Conservation (phyloP, 2,888 invertebrate species). For the Drosophila stalkeri region DNA sequence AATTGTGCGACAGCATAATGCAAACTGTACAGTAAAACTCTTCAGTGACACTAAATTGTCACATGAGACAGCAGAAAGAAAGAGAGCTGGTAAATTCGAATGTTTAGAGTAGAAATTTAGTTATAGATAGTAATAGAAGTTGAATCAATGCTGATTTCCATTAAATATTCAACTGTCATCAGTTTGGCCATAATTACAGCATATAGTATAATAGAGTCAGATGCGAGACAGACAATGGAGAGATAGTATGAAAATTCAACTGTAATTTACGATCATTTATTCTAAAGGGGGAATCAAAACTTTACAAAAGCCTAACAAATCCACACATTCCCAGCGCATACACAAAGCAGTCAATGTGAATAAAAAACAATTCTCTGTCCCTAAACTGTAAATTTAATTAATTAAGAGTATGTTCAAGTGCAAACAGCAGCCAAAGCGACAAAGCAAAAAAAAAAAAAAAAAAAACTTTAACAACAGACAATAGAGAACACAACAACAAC, state of each 20-base stretch:
- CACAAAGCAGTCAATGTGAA: constrained; percentile 18
- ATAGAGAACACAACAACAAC: constrained; percentile 24
- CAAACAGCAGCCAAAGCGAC: constrained; percentile 30
- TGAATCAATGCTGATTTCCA: not conserved
- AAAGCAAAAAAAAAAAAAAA: constrained; percentile 10
- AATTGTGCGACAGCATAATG: constrained; percentile 7
- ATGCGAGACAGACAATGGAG: constrained; percentile 46
- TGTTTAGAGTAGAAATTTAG: not conserved
- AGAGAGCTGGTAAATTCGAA: not conserved
- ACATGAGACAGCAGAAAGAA: constrained; percentile 14
- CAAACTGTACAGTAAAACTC: constrained; percentile 8
- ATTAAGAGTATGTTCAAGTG: constrained; percentile 56
- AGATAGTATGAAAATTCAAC: constrained; percentile 1
- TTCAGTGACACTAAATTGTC: constrained; percentile 14
- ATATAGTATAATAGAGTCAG: constrained; percentile 10
- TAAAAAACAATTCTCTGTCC: constrained; percentile 16
- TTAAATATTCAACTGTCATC: constrained; percentile 23
- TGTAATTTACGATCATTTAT: constrained; percentile 45
- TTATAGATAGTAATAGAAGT: not conserved
- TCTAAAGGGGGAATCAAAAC: constrained; percentile 30
- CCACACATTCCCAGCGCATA: constrained; percentile 29
- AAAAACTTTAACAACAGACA: constrained; percentile 53
- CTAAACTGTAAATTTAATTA: constrained; percentile 59
- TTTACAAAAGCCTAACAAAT: constrained; percentile 10
- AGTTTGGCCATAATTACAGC: constrained; percentile 39